phyloP scores from a whole-genome alignment of 2,888 invertebrate genomes.

The Hirtodrosophila confusa region DNA sequence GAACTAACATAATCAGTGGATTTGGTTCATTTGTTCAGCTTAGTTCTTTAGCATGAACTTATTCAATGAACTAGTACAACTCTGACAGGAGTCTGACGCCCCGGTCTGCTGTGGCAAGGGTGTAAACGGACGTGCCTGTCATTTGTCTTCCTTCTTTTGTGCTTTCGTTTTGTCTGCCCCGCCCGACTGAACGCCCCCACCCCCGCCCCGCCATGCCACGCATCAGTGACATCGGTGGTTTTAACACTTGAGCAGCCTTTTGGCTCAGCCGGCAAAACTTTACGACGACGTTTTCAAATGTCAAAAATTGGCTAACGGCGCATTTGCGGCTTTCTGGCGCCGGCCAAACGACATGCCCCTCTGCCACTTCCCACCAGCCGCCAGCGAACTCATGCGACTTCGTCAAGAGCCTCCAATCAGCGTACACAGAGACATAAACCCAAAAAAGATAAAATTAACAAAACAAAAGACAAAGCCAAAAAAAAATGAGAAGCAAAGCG shows the following conservation, averaged over 20 bases:
- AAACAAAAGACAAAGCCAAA: conserved; percentile 57
- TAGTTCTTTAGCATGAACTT: too few species aligned
- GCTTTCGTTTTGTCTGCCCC: conserved; percentile 38
- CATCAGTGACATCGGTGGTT: conserved; percentile 46
- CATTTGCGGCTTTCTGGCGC: conserved; percentile 55
- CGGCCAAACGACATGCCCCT: conserved; percentile 30
- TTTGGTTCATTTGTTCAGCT: too few species aligned
- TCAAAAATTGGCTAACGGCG: conserved; percentile 61
- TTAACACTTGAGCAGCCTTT: conserved; percentile 38
- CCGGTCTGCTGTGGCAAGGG: conserved; percentile 40
- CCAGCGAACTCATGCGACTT: background rate
- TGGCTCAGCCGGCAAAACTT: conserved; percentile 10
- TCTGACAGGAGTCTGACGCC: conserved; percentile 3
- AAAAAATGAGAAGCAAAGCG: conserved; percentile 26
- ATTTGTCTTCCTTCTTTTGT: conserved; percentile 64
- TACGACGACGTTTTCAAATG: conserved; percentile 50
- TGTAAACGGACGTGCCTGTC: conserved; percentile 72
- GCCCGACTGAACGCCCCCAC: conserved; percentile 30
- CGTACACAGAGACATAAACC: conserved; percentile 27
- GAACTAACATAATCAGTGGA: too few species aligned
- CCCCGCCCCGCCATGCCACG: conserved; percentile 32
- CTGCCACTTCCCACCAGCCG: background rate
- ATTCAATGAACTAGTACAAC: too few species aligned
- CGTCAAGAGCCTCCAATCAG: conserved; percentile 28
- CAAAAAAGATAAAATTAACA: conserved; percentile 56